A percentile compares a stretch with the other conserved stretches of the same genome.
These are phyloP conservation scores for Entomobrya proxima DNA, from an alignment of 2,888 invertebrate species.

Conservation along the genomic window DNA sequence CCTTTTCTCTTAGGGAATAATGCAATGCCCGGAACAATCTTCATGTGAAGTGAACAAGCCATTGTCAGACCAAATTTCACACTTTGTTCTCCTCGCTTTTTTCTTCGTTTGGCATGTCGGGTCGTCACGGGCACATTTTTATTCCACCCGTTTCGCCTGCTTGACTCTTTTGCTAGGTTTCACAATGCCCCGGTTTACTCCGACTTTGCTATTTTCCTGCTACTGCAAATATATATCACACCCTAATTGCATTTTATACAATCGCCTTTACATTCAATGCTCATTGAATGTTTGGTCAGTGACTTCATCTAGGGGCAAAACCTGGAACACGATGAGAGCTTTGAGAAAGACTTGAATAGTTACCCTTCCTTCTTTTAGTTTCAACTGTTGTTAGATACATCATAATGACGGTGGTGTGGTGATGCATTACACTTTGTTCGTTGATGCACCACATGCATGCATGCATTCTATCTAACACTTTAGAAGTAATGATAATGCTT, in stretches of 20 bases:
- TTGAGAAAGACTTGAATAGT: not conserved
- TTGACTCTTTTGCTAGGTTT: not conserved
- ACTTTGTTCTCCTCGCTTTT: not conserved
- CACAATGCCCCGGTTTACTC: not conserved
- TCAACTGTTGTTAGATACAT: too few species aligned
- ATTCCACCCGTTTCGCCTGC: not conserved
- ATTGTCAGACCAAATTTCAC: conserved; percentile 23
- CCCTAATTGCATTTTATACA: not conserved
- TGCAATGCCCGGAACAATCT: not conserved
- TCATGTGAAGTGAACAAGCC: not conserved
- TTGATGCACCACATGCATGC: too few species aligned
- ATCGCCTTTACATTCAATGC: too few species aligned
- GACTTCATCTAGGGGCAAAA: conserved; percentile 32
- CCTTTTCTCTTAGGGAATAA: not conserved
- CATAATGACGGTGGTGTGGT: too few species aligned
- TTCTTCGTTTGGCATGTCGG: not conserved
- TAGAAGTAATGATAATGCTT: not conserved
- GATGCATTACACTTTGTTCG: too few species aligned
- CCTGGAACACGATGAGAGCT: not conserved
- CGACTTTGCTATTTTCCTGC: not conserved
- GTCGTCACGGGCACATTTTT: conserved; percentile 28
- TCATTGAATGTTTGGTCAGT: not conserved
- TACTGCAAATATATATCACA: not conserved
- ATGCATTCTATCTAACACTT: not conserved
- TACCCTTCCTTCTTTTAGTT: too few species aligned